Percentiles rank a stretch among this genome's conserved stretches.
These are phyloP conservation scores for Threskiornis aethiopicus DNA, from an alignment of 2,797 vertebrate genomes.

Conservation along the genomic window DNA sequence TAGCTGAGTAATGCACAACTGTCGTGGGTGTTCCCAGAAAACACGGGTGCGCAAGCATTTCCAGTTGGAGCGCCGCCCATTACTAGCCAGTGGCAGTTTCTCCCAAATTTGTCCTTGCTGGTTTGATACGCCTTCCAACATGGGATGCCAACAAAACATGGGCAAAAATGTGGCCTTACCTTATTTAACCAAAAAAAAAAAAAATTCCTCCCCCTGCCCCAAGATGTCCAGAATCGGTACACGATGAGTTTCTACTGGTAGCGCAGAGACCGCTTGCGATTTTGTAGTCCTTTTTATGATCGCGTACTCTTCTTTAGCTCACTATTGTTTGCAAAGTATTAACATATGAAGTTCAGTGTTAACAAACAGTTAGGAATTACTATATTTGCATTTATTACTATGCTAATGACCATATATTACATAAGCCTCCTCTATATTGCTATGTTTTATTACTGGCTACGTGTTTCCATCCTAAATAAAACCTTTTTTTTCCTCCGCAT, in stretches of 20 bases:
- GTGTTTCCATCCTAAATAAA: neutral
- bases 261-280: neutral
- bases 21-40: neutral
- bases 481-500: neutral
- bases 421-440: neutral
- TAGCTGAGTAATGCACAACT: neutral
- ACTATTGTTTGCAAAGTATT: neutral
- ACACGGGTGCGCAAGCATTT: rapidly evolving
- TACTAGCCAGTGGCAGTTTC: neutral
- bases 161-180: neutral
- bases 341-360: neutral
- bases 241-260: rapidly evolving
- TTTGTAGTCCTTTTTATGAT: neutral
- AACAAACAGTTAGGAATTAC: neutral
- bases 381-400: neutral
- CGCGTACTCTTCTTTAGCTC: neutral
- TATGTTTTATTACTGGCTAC: neutral
- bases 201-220: rapidly evolving
- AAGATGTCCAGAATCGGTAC: rapidly evolving
- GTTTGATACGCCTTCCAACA: neutral
- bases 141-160: neutral
- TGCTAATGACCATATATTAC: rapidly evolving
- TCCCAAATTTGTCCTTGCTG: neutral
- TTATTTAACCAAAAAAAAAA: neutral
- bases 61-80: neutral